Base-by-base conservation (phyloP, 2,797 vertebrate species). In the Gorsachius magnificus region DNA sequence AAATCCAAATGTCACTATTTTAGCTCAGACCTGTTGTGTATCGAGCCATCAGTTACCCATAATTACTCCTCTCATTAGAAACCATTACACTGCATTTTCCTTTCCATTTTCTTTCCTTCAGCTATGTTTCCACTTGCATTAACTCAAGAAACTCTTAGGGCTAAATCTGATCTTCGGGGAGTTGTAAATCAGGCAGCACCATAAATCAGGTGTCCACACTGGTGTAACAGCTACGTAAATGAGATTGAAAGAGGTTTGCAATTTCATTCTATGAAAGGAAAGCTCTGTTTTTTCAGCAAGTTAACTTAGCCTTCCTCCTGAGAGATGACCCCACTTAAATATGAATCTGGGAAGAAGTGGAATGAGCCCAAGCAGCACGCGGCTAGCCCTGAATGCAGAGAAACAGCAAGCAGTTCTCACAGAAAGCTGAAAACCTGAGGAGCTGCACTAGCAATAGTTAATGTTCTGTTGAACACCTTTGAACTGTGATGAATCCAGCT, bases 231-330 rank as follows among this genome's bases (percentile, higher is more conserved):
- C 75, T n/a, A 41, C 0, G 0, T 72, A 94, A 83, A 83, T 63
- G 63, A 90, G 94, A 92, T 57, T 87, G 66, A 76, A 68, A 93
- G 65, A 90, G 93, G 80, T 77, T 69, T 56, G 58, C 41, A 87
- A 82, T 93, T 94, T 94, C 10, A 1, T 66, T 79, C 89, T n/a
- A 20, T 19, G 50, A 24, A 80, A 71, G 57, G 36, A 87, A 89
- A 74, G 66, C 51, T 68, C 80, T 89, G 83, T 45, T 80, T 87
- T 94, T 90, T 93, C 86, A 89, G 48, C 70, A 87, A 77, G 77
- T 89, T 70, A 77, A 84, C 70, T 92, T 35, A 84, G 35, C 60
- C 45, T 84, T 80, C 66, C 60, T 90, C 74, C 63, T 74, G 77
- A 89, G 77, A 96, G 80, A 88, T 87, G 54, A 60, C 53, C 74